Conservation (phyloP, 2,113 vertebrate genomes). For the Propithecus coquereli region DNA sequence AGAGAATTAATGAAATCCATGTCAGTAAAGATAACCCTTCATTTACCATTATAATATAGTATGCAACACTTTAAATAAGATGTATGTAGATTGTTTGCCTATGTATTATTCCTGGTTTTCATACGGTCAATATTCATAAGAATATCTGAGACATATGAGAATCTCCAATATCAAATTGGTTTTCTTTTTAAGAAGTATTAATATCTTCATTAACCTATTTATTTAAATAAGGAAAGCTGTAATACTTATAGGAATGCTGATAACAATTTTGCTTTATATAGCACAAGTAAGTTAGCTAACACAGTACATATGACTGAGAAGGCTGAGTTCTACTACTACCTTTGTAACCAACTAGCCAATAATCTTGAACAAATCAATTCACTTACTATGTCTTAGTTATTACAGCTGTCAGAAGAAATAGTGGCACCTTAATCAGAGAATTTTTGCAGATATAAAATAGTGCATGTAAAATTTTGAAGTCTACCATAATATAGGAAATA, state of each 20-base stretch:
- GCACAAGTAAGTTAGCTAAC: background rate
- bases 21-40: background rate
- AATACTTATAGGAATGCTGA: background rate
- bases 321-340: background rate
- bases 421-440: background rate
- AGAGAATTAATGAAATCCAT: background rate
- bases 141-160: background rate
- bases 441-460: background rate
- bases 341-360: background rate
- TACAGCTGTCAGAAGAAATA: background rate
- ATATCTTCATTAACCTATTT: background rate
- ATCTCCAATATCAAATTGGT: background rate
- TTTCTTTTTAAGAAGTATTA: constrained; percentile 26
- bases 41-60: background rate
- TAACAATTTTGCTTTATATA: background rate
- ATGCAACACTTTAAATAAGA: background rate
- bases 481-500: background rate
- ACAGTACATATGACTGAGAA: background rate
- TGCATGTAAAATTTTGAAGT: background rate
- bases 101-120: background rate
- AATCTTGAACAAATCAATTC: background rate
- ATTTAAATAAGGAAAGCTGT: background rate
- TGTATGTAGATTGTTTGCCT: background rate
- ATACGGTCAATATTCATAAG: background rate
- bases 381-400: background rate